Evolutionary conservation across 2,888 invertebrate species (phyloP).

Genomic region (Eristalinus sepulchralis): DNA sequence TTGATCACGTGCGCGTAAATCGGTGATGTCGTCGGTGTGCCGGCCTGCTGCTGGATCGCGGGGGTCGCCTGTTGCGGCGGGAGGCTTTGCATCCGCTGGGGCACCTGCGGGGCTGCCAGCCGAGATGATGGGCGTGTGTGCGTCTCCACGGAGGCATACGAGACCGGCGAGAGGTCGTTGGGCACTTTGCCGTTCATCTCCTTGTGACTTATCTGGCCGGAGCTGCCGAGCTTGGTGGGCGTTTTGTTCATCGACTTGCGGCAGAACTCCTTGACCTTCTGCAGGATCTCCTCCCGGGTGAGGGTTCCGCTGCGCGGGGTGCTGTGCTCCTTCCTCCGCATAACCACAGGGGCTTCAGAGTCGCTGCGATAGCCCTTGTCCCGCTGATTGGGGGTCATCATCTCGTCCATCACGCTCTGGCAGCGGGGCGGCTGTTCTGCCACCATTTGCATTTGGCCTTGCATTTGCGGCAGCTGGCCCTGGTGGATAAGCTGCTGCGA

Average conservation of each 20-base stretch:
- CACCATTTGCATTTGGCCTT: not conserved
- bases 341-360: conserved; percentile 75
- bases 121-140: conserved; percentile 75
- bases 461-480: not conserved
- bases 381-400: conserved; percentile 68
- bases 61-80: conserved; percentile 72
- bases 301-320: conserved; percentile 75
- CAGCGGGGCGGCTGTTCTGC: conserved; percentile 74
- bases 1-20: conserved; percentile 80
- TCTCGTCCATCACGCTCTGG: conserved; percentile 79
- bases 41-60: conserved; percentile 50
- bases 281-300: conserved; percentile 79
- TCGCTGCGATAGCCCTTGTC: conserved; percentile 75
- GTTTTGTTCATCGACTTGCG: conserved; percentile 79
- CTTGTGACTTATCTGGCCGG: conserved; percentile 45
- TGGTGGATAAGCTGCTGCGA: conserved; percentile 30
- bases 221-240: conserved; percentile 72
- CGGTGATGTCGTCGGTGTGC: conserved; percentile 74
- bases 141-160: conserved; percentile 78
- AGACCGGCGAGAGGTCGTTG: conserved; percentile 78
- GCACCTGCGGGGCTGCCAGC: conserved; percentile 78
- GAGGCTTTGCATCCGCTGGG: conserved; percentile 78
- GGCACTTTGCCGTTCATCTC: conserved; percentile 63
- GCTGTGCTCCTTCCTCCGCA: conserved; percentile 73
- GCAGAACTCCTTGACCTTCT: conserved; percentile 80